A percentile compares a stretch with the other conserved stretches of the same genome.
phyloP scores from a whole-genome alignment of 1,140 invertebrate genomes.

The Drosophila simulans region DNA sequence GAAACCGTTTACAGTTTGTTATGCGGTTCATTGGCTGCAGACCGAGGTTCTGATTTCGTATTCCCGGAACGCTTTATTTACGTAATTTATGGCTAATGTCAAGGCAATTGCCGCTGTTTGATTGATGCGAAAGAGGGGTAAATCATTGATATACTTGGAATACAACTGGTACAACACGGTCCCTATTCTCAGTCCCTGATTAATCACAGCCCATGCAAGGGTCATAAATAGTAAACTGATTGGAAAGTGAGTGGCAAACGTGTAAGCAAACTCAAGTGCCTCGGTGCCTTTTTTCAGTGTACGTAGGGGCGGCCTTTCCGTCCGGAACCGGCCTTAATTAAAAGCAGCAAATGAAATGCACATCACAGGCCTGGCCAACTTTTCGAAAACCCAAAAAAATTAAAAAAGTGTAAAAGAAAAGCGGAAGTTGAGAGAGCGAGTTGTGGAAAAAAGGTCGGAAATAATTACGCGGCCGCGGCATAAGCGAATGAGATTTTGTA shows the following conservation, averaged over 20 bases:
- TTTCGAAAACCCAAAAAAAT: conserved; percentile 4
- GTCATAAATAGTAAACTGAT: conserved; percentile 48
- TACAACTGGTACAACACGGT: conserved; percentile 6
- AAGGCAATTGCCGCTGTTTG: conserved; percentile 66
- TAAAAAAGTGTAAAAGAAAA: not conserved
- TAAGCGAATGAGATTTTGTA: conserved; percentile 24
- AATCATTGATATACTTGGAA: conserved; percentile 26
- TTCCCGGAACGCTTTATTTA: conserved; percentile 20
- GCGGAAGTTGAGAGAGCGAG: not conserved
- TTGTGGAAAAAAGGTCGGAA: conserved; percentile 14
- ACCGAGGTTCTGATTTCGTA: conserved; percentile 12
- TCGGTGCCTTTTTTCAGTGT: not conserved
- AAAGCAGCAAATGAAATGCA: conserved; percentile 41
- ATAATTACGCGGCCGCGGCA: conserved; percentile 34
- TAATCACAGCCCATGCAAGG: conserved; percentile 14
- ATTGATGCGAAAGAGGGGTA: conserved; percentile 28
- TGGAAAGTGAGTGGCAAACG: conserved; percentile 41
- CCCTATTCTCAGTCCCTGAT: conserved; percentile 7
- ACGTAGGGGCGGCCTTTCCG: not conserved
- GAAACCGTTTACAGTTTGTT: conserved; percentile 31
- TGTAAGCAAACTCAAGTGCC: not conserved
- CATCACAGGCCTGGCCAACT: conserved; percentile 32
- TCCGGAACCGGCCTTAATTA: conserved; percentile 34
- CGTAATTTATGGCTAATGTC: conserved; percentile 46
- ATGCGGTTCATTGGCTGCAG: conserved; percentile 36